These are phyloP conservation scores for Callipepla californica DNA, from an alignment of 2,113 vertebrate genomes.

Conservation along the genomic window DNA sequence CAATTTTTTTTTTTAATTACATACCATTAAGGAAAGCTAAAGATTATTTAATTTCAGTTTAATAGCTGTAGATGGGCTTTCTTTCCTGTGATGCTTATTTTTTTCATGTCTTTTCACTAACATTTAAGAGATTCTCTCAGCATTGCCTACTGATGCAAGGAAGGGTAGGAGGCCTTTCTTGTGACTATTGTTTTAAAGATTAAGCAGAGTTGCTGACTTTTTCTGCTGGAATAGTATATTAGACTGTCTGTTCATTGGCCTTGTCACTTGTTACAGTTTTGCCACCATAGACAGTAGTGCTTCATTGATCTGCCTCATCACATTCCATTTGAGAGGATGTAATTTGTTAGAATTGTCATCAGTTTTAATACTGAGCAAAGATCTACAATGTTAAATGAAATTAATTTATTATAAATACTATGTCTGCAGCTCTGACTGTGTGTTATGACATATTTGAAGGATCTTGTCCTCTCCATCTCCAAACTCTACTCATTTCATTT, in stretches of 20 bases:
- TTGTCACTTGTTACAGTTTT: not conserved
- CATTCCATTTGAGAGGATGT: not conserved
- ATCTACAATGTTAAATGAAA: not conserved
- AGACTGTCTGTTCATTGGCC: not conserved
- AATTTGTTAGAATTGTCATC: not conserved
- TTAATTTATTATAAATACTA: slow-evolving; percentile 7
- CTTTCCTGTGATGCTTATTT: not conserved
- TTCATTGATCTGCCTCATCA: not conserved
- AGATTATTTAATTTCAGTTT: not conserved
- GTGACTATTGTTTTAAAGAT: not conserved
- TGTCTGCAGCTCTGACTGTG: not conserved
- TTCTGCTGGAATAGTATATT: not conserved
- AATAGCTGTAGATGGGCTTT: not conserved
- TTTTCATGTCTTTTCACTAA: not conserved
- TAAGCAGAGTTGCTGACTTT: not conserved
- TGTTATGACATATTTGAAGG: not conserved
- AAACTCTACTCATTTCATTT: not conserved
- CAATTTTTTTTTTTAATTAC: not conserved
- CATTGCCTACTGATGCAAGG: not conserved
- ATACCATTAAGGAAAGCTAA: not conserved
- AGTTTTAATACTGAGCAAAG: not conserved
- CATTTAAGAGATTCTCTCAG: not conserved
- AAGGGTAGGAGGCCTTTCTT: not conserved
- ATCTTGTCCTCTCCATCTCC: not conserved
- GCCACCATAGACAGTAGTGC: not conserved